Evolutionary conservation across 2,888 invertebrate genomes (phyloP).

Genomic region (Watsonalla cultraria): DNA sequence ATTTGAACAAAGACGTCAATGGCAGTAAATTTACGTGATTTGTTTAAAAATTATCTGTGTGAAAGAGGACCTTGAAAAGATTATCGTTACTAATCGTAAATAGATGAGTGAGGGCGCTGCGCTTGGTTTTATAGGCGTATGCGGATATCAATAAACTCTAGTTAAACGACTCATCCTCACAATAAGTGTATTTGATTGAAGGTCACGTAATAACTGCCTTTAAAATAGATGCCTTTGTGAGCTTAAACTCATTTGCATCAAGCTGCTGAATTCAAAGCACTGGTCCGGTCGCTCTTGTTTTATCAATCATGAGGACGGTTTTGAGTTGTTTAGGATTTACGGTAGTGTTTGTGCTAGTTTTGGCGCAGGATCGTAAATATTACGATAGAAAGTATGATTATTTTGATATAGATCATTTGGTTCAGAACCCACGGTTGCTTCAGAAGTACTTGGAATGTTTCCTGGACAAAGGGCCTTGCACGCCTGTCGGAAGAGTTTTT

Average conservation of each 20-base stretch:
- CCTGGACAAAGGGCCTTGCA: constrained; percentile 52
- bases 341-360: constrained; percentile 12
- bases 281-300: neutral
- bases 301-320: constrained; percentile 13
- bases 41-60: neutral
- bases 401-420: constrained; percentile 82
- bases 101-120: neutral
- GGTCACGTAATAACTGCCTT: constrained; percentile 33
- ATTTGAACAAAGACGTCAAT: neutral
- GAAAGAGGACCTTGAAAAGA: neutral
- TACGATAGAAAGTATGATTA: constrained; percentile 78
- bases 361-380: constrained; percentile 30
- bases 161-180: constrained; percentile 16
- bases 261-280: constrained; percentile 5
- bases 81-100: neutral
- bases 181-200: constrained; percentile 38
- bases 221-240: constrained; percentile 45
- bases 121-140: neutral
- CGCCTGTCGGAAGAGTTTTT: constrained; percentile 53
- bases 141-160: neutral
- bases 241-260: constrained; percentile 33
- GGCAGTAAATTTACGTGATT: neutral
- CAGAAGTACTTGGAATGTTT: constrained; percentile 83
- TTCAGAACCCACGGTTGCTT: constrained; percentile 81
- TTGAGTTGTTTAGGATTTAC: constrained; percentile 17